Percentiles rank a stretch among this genome's conserved stretches.
These are phyloP conservation scores for Prunella fulvescens DNA, from an alignment of 2,113 vertebrate genomes.

Conservation along the genomic window DNA sequence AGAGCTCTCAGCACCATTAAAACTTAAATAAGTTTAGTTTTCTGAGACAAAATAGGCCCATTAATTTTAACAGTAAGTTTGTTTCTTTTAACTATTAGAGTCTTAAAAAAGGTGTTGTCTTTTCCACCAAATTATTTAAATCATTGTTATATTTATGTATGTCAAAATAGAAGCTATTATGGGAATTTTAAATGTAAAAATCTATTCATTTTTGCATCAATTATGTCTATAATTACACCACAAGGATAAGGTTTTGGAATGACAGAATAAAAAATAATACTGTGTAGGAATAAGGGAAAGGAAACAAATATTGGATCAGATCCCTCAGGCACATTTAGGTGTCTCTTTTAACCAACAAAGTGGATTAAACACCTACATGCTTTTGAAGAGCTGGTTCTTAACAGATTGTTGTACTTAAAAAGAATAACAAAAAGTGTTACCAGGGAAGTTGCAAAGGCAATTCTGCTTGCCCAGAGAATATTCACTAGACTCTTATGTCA, in stretches of 20 bases:
- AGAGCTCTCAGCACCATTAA: background rate
- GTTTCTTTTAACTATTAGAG: background rate
- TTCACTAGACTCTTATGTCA: background rate
- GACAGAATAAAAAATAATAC: background rate
- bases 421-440: background rate
- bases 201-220: background rate
- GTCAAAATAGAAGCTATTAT: background rate
- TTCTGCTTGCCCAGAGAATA: background rate
- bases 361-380: fast-evolving
- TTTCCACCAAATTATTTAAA: background rate
- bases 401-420: background rate
- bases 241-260: background rate
- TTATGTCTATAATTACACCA: background rate
- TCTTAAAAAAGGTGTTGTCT: background rate
- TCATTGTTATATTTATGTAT: background rate
- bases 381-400: background rate
- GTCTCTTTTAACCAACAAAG: background rate
- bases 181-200: background rate
- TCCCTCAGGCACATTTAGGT: background rate
- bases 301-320: background rate
- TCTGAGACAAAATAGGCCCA: background rate
- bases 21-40: background rate
- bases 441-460: background rate
- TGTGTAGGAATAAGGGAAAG: background rate
- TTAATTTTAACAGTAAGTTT: background rate